Base-by-base conservation (phyloP, 2,113 vertebrate species). In the Perca schrenkii region DNA sequence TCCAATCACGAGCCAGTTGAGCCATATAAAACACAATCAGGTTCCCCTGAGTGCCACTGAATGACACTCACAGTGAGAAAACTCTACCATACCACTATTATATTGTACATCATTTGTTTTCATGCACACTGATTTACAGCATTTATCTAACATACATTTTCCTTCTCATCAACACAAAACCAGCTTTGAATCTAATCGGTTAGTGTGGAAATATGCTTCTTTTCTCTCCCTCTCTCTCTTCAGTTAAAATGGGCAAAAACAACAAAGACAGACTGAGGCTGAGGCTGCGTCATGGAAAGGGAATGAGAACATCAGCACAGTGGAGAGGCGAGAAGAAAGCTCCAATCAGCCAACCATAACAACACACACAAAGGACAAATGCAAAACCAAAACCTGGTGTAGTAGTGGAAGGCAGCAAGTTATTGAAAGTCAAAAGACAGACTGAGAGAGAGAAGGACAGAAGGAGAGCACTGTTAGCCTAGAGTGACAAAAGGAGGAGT, bases 401-500 rank as follows among this genome's bases (percentile, higher is more conserved):
- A n/a, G 57, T 8, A 14, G 22, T n/a, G 5, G 54, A 61, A 79
- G 74, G 46, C 67, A 71, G 60, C n/a, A 76, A 82, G 61, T 83
- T 85, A 61, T 5, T 69, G 73, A 80, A 88, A 72, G 81, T 92
- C 84, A 79, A 25, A 62, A 69, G 74, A 76, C 56, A 79, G 66
- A 83, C 28, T 19, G 49, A 66, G 47, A 56, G 71, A 28, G 40
- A 57, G 71, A 61, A 83, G 87, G 86, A 91, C 79, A 31, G 86
- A 71, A 63, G 84, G 65, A 85, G 88, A 89, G 77, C 84, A 72
- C 28, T 70, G 19, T 69, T 88, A 84, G 90, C 93, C 92, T 79
- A 5, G 28, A 91, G 90, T 90, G 82, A 90, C 79, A 88, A 74
- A 82, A 86, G 77, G 87, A 86, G 85, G 88, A 87, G 82, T 87